Base-by-base conservation (phyloP, 2,888 invertebrate genomes). In the Notodonta dromedarius region DNA sequence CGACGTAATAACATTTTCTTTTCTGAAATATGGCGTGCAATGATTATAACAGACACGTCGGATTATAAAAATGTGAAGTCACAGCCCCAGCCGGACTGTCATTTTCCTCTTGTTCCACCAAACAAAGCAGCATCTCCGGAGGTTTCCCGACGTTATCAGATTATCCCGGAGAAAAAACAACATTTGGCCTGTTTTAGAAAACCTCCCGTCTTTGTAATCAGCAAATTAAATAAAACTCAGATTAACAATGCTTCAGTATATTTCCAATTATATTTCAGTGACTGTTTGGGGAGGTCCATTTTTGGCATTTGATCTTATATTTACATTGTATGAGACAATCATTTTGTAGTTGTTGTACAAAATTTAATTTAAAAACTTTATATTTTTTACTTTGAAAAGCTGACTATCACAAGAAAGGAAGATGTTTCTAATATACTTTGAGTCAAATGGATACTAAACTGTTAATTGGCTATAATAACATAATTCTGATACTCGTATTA, bases 141-240 rank as follows among this genome's bases (percentile, higher is more conserved):
- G 76, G 74, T 76, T 71, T 61, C 40, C 61, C 63, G 53, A 71
- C 73, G 59, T 76, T 76, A 76, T 73, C 74, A 73, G 71, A 74
- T 74, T 74, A 74, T 73, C 76, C 56, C 40, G 57, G 56, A 57
- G 50, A 58, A 64, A 68, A 71, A 71, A 73, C 75, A 76, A 75
- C 46, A 63, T 58, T 76, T 73, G 65, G 71, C 63, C 69, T 71
- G 69, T 70, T 69, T 59, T 60, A 63, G 63, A 59, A 63, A 62
- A 2, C 24, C 24, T 61, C 67, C 67, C 66, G 76, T 71, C 71
- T 73, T 73, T 69, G 74, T 76, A 69, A 73, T 74, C 69, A 69
- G 66, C 64, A 76, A 74, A 73, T 74, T 74, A 76, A 76, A 76
- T 74, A 74, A 76, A 74, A 76, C 74, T 62, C 69, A 74, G 74